Evolutionary conservation across 1,140 invertebrate genomes (phyloP).

Genomic region (Aporrectodea caliginosa): DNA sequence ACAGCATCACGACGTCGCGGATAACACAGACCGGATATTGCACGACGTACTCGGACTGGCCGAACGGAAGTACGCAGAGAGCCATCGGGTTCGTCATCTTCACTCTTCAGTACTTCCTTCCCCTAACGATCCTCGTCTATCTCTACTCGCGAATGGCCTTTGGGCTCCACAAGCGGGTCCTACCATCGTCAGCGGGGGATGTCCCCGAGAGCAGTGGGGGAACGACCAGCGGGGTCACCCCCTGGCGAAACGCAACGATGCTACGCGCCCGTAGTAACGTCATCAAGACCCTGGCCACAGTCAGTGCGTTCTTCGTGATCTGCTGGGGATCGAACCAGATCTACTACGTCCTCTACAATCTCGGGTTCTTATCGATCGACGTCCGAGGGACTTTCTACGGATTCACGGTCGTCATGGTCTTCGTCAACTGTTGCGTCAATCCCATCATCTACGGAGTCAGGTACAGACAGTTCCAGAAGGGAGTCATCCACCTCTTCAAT

Average conservation of each 20-base stretch:
- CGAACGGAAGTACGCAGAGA: background rate
- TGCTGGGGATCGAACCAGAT: slow-evolving; percentile 4
- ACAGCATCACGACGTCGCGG: slow-evolving; percentile 2
- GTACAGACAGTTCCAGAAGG: slow-evolving; percentile 28
- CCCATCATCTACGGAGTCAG: slow-evolving; percentile 26
- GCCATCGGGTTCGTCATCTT: background rate
- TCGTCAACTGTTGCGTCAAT: slow-evolving; percentile 32
- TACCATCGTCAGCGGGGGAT: too few relatives aligned
- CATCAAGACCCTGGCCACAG: slow-evolving; percentile 6
- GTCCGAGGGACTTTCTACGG: slow-evolving; percentile 8
- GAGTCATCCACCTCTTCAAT: slow-evolving; percentile 7
- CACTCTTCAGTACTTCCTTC: slow-evolving; percentile 4
- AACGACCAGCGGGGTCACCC: background rate
- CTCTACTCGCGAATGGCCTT: background rate
- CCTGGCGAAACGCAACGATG: background rate
- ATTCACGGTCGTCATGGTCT: slow-evolving; percentile 30
- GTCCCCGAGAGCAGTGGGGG: background rate
- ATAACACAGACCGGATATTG: background rate
- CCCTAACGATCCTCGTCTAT: background rate
- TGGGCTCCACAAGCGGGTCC: background rate
- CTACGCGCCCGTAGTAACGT: background rate
- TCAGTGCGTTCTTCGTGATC: background rate
- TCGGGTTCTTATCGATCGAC: background rate
- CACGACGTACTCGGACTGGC: background rate
- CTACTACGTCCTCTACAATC: slow-evolving; percentile 6